These are phyloP conservation scores for Cercopithecus petaurista DNA, from an alignment of 2,797 vertebrate genomes.

Conservation along the genomic window DNA sequence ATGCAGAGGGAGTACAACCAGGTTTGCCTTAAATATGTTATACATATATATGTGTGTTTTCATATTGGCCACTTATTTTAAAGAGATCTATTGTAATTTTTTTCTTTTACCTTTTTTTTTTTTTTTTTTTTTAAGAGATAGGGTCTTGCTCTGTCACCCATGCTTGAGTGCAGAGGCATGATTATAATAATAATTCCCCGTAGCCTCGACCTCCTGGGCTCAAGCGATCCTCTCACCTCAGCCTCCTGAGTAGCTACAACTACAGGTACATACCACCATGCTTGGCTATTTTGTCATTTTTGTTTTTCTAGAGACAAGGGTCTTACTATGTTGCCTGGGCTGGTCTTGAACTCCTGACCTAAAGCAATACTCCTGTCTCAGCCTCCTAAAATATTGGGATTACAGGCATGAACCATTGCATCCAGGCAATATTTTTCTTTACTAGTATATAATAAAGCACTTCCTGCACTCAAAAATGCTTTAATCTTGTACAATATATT, in stretches of 20 bases:
- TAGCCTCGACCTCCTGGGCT: neutral
- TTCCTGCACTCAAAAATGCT: constrained; percentile 18
- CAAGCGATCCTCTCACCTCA: neutral
- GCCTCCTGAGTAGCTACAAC: neutral
- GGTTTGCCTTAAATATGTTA: neutral
- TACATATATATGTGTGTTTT: neutral
- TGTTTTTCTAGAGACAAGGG: neutral
- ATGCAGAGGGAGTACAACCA: neutral
- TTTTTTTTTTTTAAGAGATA: neutral
- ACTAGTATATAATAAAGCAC: neutral
- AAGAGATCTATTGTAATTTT: neutral
- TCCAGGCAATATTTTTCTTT: neutral
- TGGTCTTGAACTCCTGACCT: neutral
- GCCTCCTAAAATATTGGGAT: neutral
- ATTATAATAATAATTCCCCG: neutral
- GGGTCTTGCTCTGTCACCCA: neutral
- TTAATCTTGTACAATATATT: neutral
- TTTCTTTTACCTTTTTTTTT: neutral
- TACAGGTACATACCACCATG: neutral
- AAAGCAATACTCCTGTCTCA: neutral
- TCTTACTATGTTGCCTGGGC: neutral
- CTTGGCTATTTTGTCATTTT: neutral
- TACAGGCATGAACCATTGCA: neutral
- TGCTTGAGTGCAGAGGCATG: neutral
- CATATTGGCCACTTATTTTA: constrained; percentile 25